Evolutionary conservation across 2,888 invertebrate genomes (phyloP), one percentile per base, ranked within the genome.

Genomic region (Trichogramma dendrolimi): DNA sequence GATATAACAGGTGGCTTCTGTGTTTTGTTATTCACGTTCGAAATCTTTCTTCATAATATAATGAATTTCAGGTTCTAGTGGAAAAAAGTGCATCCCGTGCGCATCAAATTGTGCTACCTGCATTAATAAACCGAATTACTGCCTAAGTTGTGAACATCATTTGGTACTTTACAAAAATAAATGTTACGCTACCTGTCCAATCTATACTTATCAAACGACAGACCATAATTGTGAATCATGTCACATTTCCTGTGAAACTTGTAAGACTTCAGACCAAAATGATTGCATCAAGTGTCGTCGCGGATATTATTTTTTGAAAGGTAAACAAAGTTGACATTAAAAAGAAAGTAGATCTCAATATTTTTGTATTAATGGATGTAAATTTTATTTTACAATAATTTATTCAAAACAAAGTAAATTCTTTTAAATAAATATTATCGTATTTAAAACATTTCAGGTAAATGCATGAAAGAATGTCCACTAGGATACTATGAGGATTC

Each of bases 131-230:
- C 89, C 92, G 4, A 90, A 92, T 71, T 86, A 87, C 67, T 94
- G 94, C 74, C 91, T 90, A 48, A 91, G 90, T 69, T 94, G 94
- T 77, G 92, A 93, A 72, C 92, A 92, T 78, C 92, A 94, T 75
- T 82, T 94, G 66, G 88, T 94, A 55, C 86, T 94, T 73, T 87
- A 90, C 75, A 87, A 89, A 67, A 90, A 89, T 72, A 88, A 88
- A 71, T 94, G 94, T 79, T 84, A 91, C 70, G 89, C 93, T 5
- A 86, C 91, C 0, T 94, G 94, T 80, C 94, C 94, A 0, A 75
- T 85, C 11, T 86, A 89, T 68, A 91, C 90, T 50, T 94, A 86
- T 74, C 94, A 94, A 80, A 92, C 91, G 3, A 90, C 92, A 72
- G 92, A 94, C 77, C 91, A 93, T 79, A 87, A 86, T 73, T 93